Base-by-base conservation (phyloP, 2,113 vertebrate species). In the Psittacara wagleri region DNA sequence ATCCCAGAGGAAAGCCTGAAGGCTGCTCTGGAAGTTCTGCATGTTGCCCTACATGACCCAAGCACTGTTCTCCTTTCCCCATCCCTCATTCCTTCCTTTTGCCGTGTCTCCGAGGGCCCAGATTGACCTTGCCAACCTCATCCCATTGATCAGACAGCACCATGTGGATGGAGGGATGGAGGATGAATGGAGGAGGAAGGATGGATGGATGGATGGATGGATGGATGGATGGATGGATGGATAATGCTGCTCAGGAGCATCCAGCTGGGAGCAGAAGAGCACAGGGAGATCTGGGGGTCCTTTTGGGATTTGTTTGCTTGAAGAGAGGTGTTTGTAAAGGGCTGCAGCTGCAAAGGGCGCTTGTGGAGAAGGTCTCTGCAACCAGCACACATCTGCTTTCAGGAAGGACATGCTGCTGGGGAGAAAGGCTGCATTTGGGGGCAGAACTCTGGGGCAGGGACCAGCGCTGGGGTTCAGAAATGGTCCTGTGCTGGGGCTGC, bases 391-490 rank as follows among this genome's bases (percentile, higher is more conserved):
- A 1, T 28, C 31, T 0, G 2, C 23, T 37, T 11, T 19, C 0
- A 6, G 27, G 11, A 39, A 1, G 8, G 0, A 5, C 1, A 11
- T 25, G 79, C 74, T 67, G 68, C 68, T 54, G 52, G 41, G 69
- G 25, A 10, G 25, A 48, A 62, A 19, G 35, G 68, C 55, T 51
- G 28, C 4, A 0, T 70, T 18, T 33, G 1, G 1, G 48, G 31
- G 8, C 15, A 23, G 14, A 68, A 41, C 16, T 20, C 41, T 14
- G 5, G 48, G 55, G 27, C 19, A 15, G 31, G 43, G 55, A n/a
- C 20, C 1, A 0, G 29, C 1, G 0, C 35, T 8, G 63, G 27
- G 2, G 2, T 12, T 52, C 0, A 1, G 23, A 11, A 39, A 15
- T 0, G 4, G n/a, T 69, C 6, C 35, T 17, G 43, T 24, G 20